Evolutionary conservation across 2,113 vertebrate species (phyloP).

Genomic region (Strix uralensis): DNA sequence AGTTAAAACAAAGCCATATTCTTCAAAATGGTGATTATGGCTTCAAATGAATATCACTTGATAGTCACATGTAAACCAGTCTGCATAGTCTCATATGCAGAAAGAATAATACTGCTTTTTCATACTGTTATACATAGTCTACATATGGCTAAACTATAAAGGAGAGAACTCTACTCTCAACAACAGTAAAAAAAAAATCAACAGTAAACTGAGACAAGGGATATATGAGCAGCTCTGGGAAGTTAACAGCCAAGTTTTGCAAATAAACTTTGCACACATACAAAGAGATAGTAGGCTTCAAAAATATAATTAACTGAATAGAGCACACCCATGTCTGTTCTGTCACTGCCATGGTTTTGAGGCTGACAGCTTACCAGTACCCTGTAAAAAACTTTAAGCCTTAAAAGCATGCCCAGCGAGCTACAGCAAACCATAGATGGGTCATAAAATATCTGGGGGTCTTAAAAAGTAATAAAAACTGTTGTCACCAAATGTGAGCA

Average conservation of each 20-base stretch:
- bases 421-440: not conserved
- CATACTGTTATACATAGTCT: fast-evolving
- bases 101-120: not conserved
- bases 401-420: not conserved
- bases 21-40: not conserved
- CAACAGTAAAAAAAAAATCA: not conserved
- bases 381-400: not conserved
- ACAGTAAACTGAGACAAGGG: not conserved
- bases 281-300: not conserved
- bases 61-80: not conserved
- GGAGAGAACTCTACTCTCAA: not conserved
- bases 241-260: not conserved
- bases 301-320: not conserved
- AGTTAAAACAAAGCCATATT: not conserved
- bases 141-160: not conserved
- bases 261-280: not conserved
- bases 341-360: not conserved
- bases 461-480: not conserved
- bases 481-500: not conserved
- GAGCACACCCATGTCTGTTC: not conserved
- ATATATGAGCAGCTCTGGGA: not conserved
- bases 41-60: not conserved
- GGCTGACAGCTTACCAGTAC: not conserved
- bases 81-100: not conserved
- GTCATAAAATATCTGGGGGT: not conserved